phyloP scores from a whole-genome alignment of 2,888 invertebrate species.

The Matsumyia berberina region DNA sequence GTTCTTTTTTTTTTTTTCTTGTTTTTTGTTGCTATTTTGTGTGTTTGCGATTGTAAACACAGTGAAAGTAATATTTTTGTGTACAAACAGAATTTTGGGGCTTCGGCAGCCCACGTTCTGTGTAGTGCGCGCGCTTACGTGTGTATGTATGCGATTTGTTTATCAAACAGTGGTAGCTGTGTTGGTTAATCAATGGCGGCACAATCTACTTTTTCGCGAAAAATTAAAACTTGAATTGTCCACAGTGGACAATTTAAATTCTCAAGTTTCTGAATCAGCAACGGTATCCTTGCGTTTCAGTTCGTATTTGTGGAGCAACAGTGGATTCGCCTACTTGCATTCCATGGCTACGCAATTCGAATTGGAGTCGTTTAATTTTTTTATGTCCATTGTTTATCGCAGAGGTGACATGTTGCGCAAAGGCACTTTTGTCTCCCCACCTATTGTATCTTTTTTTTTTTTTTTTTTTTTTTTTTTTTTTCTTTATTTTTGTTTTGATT shows the following conservation, averaged over 20 bases:
- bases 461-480: slow-evolving; percentile 29
- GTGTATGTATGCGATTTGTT: slow-evolving; percentile 64
- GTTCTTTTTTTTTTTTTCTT: slow-evolving; percentile 9
- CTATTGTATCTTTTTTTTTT: slow-evolving; percentile 16
- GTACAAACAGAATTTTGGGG: slow-evolving; percentile 71
- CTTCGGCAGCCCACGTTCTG: slow-evolving; percentile 61
- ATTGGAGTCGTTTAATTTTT: slow-evolving; percentile 23
- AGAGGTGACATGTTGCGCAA: slow-evolving; percentile 72
- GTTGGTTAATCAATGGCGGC: slow-evolving; percentile 60
- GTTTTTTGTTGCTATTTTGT: slow-evolving; percentile 62
- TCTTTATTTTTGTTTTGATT: slow-evolving; percentile 73
- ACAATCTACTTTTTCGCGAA: slow-evolving; percentile 38
- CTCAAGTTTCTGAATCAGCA: background rate
- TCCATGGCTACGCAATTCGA: background rate
- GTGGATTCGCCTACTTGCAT: background rate
- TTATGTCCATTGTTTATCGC: slow-evolving; percentile 49
- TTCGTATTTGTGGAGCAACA: background rate
- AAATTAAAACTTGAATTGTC: background rate
- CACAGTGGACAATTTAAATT: background rate
- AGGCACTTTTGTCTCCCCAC: slow-evolving; percentile 41
- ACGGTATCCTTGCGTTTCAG: background rate
- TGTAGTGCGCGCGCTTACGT: slow-evolving; percentile 68
- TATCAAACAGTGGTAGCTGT: slow-evolving; percentile 63
- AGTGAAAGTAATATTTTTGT: slow-evolving; percentile 76
- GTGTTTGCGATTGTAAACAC: slow-evolving; percentile 65